These are phyloP conservation scores for Antechinus stuartii DNA, from an alignment of 2,113 vertebrate genomes.

Conservation along the genomic window DNA sequence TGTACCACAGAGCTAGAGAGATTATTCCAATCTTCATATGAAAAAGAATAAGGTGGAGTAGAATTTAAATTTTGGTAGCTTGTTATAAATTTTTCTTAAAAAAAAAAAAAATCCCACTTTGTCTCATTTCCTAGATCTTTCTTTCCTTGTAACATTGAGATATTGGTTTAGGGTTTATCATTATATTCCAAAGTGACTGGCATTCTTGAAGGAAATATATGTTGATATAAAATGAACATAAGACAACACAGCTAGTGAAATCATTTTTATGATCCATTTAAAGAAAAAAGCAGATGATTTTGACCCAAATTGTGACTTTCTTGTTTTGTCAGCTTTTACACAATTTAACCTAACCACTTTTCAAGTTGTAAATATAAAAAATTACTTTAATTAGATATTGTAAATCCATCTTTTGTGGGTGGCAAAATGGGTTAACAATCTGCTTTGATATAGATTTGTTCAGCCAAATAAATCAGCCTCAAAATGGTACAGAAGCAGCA, in stretches of 20 bases:
- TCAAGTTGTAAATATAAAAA: slow-evolving; percentile 37
- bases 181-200: neutral
- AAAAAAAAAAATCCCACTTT: slow-evolving; percentile 22
- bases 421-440: slow-evolving; percentile 54
- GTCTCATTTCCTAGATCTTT: neutral
- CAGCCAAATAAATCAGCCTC: neutral
- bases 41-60: neutral
- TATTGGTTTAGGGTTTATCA: slow-evolving; percentile 13
- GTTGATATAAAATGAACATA: neutral
- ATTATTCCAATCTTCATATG: slow-evolving; percentile 37
- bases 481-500: slow-evolving; percentile 55
- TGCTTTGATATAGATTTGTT: slow-evolving; percentile 31
- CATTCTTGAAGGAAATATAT: neutral
- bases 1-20: neutral
- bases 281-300: slow-evolving; percentile 13
- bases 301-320: neutral
- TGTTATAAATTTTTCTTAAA: slow-evolving; percentile 29
- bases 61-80: slow-evolving; percentile 18
- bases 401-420: slow-evolving; percentile 43
- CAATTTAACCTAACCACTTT: neutral
- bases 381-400: neutral
- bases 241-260: neutral
- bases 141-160: neutral
- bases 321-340: slow-evolving; percentile 16
- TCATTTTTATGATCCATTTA: slow-evolving; percentile 38